Conservation (phyloP, 2,797 vertebrate genomes). For the Siniperca scherzeri region DNA sequence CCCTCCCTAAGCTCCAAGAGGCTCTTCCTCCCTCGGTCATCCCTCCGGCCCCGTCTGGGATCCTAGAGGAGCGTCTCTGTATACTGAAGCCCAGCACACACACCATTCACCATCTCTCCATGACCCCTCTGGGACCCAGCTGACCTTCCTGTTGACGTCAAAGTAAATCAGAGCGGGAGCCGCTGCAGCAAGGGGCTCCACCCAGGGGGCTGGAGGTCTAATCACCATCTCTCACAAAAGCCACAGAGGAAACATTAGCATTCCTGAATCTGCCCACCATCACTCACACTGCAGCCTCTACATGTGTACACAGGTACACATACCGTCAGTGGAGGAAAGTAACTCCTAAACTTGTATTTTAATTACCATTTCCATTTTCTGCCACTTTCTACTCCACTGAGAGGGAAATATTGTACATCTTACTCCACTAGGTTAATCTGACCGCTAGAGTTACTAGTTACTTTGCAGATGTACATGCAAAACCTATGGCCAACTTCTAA, state of each 20-base stretch:
- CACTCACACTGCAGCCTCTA: constrained; percentile 42
- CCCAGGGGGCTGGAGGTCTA: constrained; percentile 86
- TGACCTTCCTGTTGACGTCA: constrained; percentile 88
- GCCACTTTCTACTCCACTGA: not conserved
- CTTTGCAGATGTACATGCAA: not conserved
- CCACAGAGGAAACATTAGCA: constrained; percentile 88
- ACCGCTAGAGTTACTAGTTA: not conserved
- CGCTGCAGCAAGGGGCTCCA: constrained; percentile 78
- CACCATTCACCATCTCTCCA: constrained; percentile 51
- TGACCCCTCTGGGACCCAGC: constrained; percentile 77
- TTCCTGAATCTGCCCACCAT: constrained; percentile 77
- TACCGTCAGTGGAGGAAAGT: not conserved
- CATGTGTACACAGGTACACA: constrained; percentile 52
- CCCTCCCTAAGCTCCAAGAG: constrained; percentile 77
- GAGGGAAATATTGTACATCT: not conserved
- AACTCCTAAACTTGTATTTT: not conserved
- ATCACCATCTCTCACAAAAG: constrained; percentile 79
- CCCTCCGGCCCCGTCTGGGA: constrained; percentile 63
- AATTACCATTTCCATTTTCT: not conserved
- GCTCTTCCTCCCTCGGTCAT: constrained; percentile 67
- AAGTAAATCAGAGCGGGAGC: constrained; percentile 82
- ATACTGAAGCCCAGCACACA: constrained; percentile 42
- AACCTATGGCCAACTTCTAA: not conserved
- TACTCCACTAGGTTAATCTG: too few species aligned
- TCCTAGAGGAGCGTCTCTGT: constrained; percentile 55